A percentile compares a stretch with the other conserved stretches of the same genome.
Conservation (phyloP, 2,113 vertebrate genomes). For the Siniperca chuatsi region DNA sequence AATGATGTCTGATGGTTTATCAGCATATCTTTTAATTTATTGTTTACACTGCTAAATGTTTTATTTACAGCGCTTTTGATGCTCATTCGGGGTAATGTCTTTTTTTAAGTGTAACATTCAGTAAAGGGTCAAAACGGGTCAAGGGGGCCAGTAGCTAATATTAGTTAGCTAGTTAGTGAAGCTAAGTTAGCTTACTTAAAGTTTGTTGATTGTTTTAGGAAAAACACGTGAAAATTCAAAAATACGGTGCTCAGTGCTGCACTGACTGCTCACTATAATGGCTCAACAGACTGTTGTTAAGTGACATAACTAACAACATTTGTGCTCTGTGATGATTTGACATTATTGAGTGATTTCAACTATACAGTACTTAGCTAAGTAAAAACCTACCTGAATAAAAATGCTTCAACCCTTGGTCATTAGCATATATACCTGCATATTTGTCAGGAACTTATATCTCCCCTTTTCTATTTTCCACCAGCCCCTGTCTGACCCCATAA, state of each 20-base stretch:
- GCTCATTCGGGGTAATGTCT: background rate
- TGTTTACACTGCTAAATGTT: background rate
- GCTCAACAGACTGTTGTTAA: background rate
- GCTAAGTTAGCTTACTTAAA: background rate
- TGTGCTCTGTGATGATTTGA: background rate
- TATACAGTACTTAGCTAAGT: background rate
- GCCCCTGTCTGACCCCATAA: constrained; percentile 18
- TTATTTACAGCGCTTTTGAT: background rate
- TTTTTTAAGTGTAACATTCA: background rate
- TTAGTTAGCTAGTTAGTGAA: background rate
- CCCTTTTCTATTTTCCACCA: background rate
- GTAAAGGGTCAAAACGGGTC: background rate
- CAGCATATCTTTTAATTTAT: background rate
- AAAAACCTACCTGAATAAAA: background rate
- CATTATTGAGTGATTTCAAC: background rate
- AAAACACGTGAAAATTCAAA: background rate
- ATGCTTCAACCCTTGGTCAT: background rate
- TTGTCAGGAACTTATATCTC: background rate
- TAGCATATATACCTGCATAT: background rate
- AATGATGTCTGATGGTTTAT: background rate
- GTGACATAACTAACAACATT: background rate
- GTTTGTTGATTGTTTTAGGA: background rate
- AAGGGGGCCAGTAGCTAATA: background rate
- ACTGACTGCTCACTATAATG: background rate
- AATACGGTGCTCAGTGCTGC: background rate